Percentiles rank a stretch among this genome's conserved stretches.
phyloP scores from a whole-genome alignment of 2,113 vertebrate genomes.

The Cebus imitator region DNA sequence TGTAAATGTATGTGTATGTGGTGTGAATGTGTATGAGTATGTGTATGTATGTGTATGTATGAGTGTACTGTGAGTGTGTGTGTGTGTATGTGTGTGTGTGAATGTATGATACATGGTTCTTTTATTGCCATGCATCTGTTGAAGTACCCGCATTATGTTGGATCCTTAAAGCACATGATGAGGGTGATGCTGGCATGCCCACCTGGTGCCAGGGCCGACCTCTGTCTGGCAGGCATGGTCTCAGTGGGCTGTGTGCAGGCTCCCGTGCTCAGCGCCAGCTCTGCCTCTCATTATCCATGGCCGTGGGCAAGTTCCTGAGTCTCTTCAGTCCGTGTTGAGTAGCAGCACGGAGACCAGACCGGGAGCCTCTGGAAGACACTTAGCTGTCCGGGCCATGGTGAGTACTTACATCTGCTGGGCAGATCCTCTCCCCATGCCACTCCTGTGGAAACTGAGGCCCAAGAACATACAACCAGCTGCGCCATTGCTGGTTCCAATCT shows the following conservation, averaged over 20 bases:
- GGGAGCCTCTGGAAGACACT: neutral
- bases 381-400: accelerated
- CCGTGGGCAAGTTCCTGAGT: accelerated
- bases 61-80: neutral
- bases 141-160: neutral
- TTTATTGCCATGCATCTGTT: neutral
- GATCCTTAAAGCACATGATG: too few species aligned
- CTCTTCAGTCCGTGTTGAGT: neutral
- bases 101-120: neutral
- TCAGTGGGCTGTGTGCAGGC: neutral
- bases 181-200: too few species aligned
- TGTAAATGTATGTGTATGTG: too few species aligned
- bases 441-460: neutral
- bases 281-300: neutral
- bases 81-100: neutral
- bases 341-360: accelerated
- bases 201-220: accelerated
- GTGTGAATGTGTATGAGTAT: too few species aligned
- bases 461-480: accelerated
- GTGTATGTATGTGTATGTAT: too few species aligned
- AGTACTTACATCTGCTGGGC: accelerated
- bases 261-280: neutral
- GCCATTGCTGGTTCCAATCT: neutral
- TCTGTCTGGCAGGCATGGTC: accelerated
- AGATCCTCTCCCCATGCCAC: too few species aligned